Percentiles rank a stretch among this genome's conserved stretches.
Evolutionary conservation across 2,888 invertebrate genomes (phyloP).

Genomic region (Oxystoma pomonae): DNA sequence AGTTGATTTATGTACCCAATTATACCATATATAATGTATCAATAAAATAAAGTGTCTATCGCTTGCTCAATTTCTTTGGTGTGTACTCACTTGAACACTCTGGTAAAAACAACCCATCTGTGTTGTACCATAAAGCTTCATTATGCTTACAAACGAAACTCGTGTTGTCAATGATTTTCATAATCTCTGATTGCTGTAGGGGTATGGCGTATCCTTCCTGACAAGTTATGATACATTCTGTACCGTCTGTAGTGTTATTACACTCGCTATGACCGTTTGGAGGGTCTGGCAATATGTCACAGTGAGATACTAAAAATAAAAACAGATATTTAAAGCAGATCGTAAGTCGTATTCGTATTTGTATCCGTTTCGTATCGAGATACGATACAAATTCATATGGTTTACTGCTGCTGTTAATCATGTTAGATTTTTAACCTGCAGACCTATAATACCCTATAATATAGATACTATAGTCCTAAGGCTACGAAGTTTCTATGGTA

Average conservation of each 20-base stretch:
- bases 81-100: slow-evolving; percentile 51
- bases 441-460: too few species aligned
- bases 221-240: slow-evolving; percentile 55
- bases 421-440: too few species aligned
- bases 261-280: slow-evolving; percentile 41
- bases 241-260: slow-evolving; percentile 31
- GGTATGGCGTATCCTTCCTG: slow-evolving; percentile 60
- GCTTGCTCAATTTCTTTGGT: background rate
- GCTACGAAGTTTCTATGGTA: too few species aligned
- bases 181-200: slow-evolving; percentile 32
- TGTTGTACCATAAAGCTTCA: slow-evolving; percentile 44
- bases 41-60: background rate
- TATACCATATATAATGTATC: background rate
- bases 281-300: slow-evolving; percentile 40
- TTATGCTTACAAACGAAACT: slow-evolving; percentile 38
- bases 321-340: too few species aligned
- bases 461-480: too few species aligned
- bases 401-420: too few species aligned
- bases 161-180: slow-evolving; percentile 24
- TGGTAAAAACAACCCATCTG: slow-evolving; percentile 47
- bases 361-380: too few species aligned
- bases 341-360: too few species aligned
- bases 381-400: too few species aligned
- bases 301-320: slow-evolving; percentile 34
- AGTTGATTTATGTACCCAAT: background rate